A percentile compares a stretch with the other conserved stretches of the same genome.
phyloP scores from a whole-genome alignment of 2,113 vertebrate species.

The Macroglossus sobrinus region DNA sequence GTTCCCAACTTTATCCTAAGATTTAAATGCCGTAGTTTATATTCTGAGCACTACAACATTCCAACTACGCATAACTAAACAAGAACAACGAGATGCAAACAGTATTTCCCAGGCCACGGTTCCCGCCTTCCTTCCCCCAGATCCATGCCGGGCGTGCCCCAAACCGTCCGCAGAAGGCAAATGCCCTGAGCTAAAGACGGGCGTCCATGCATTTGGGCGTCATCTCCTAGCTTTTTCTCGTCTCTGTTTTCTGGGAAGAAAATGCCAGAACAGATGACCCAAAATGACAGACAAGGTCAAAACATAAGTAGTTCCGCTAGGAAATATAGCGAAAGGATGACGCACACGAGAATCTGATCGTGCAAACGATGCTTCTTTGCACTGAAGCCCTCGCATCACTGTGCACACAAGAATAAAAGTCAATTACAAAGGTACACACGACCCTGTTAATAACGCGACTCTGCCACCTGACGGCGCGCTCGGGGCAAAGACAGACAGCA shows the following conservation, averaged over 20 bases:
- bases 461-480: neutral
- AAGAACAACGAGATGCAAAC: neutral
- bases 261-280: neutral
- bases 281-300: neutral
- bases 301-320: neutral
- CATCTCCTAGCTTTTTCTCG: neutral
- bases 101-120: neutral
- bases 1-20: neutral
- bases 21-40: neutral
- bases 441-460: neutral
- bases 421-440: conserved; percentile 9
- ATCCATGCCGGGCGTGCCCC: neutral
- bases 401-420: neutral
- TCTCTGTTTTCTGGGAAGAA: neutral
- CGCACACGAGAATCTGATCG: neutral
- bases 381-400: neutral
- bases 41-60: neutral
- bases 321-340: neutral
- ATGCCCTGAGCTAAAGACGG: neutral
- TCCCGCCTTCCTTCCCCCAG: neutral
- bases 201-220: neutral
- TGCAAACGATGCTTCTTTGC: neutral
- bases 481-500: neutral
- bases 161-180: neutral
- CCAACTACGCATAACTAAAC: neutral